Evolutionary conservation across 2,113 vertebrate species (phyloP).

Genomic region (Elachura formosa): DNA sequence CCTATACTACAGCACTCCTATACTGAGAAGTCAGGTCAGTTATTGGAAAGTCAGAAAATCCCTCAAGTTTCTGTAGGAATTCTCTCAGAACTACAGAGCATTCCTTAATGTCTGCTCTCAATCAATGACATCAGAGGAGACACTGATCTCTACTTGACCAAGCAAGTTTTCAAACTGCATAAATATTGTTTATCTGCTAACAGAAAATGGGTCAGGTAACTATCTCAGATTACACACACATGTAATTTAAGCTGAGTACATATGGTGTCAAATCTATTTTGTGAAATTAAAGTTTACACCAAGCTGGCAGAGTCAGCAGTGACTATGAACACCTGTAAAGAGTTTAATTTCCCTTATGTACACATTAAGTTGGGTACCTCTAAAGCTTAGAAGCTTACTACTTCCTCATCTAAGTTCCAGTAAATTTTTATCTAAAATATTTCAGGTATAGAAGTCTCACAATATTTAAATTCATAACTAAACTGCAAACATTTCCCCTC

Average conservation of each 20-base stretch:
- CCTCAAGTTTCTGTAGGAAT: neutral
- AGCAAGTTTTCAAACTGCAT: neutral
- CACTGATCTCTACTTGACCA: neutral
- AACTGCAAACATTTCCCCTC: neutral
- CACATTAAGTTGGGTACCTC: neutral
- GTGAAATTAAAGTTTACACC: neutral
- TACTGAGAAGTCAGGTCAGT: neutral
- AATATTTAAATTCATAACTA: neutral
- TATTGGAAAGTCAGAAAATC: neutral
- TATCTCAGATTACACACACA: neutral
- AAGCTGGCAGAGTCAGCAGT: neutral
- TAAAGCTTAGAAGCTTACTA: neutral
- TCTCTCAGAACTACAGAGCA: neutral
- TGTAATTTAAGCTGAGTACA: neutral
- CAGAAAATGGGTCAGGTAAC: neutral
- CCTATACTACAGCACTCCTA: neutral
- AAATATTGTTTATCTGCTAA: neutral
- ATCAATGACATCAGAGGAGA: neutral
- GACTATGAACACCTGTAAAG: neutral
- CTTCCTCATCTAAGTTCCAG: neutral
- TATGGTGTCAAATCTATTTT: neutral
- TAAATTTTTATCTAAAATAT: neutral
- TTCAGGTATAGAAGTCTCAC: neutral
- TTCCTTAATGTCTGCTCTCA: neutral
- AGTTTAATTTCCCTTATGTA: neutral